phyloP scores from a whole-genome alignment of 2,113 vertebrate species.

The Ramphastos sulfuratus region DNA sequence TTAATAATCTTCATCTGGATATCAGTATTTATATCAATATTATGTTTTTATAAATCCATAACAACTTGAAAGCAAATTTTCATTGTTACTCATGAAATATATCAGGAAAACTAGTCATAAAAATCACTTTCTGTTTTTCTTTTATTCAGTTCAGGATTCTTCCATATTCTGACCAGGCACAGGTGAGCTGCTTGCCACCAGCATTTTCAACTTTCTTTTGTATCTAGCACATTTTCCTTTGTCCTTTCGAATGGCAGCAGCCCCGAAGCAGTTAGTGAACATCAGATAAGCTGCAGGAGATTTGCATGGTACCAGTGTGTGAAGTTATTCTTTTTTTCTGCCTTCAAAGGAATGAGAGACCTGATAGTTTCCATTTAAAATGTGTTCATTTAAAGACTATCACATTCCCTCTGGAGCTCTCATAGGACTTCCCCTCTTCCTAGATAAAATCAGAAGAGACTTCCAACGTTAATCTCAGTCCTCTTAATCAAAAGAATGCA shows the following conservation, averaged over 20 bases:
- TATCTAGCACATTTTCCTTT: background rate
- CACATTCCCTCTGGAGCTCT: background rate
- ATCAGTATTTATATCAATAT: no score
- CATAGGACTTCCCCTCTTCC: background rate
- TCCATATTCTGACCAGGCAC: background rate
- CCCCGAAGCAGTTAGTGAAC: background rate
- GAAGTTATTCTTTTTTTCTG: background rate
- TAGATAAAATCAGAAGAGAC: constrained; percentile 4
- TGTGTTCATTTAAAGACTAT: background rate
- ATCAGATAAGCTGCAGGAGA: background rate
- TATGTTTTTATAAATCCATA: no score
- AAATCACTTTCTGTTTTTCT: background rate
- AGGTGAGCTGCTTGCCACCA: background rate
- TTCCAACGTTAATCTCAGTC: constrained; percentile 32
- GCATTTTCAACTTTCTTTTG: background rate
- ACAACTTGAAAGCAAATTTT: background rate
- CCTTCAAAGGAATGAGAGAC: background rate
- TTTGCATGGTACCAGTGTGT: background rate
- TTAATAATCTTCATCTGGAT: no score
- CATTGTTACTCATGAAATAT: background rate
- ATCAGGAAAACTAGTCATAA: background rate
- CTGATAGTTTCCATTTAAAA: background rate
- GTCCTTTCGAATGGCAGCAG: background rate
- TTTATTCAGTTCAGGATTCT: background rate
- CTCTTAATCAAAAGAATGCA: constrained; percentile 47